These are phyloP conservation scores for Centruroides sculpturatus DNA, from an alignment of 1,140 invertebrate species.

Conservation along the genomic window DNA sequence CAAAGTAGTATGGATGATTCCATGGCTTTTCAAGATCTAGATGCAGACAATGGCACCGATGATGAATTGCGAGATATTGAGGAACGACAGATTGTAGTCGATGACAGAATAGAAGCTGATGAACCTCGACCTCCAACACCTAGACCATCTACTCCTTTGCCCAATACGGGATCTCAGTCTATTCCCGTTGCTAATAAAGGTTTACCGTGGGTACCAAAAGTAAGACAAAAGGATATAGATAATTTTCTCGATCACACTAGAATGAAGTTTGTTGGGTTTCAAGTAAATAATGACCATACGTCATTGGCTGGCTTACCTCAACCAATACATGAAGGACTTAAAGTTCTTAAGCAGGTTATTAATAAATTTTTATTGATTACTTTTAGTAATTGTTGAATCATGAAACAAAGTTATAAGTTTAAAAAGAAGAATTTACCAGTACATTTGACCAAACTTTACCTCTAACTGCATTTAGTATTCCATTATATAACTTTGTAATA, in stretches of 20 bases:
- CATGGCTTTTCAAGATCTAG: slow-evolving; percentile 46
- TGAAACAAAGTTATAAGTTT: too few relatives aligned
- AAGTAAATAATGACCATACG: slow-evolving; percentile 51
- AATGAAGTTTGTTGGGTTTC: slow-evolving; percentile 90
- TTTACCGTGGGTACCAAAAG: slow-evolving; percentile 91
- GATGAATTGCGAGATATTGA: slow-evolving; percentile 21
- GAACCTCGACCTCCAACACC: slow-evolving; percentile 15
- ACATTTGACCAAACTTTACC: too few relatives aligned
- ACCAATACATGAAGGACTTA: slow-evolving; percentile 87
- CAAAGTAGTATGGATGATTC: slow-evolving; percentile 84
- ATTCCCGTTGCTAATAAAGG: slow-evolving; percentile 23
- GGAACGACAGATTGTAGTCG: slow-evolving; percentile 14
- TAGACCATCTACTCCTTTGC: slow-evolving; percentile 16
- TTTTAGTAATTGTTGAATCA: too few relatives aligned
- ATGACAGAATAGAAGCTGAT: slow-evolving; percentile 7
- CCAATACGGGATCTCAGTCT: slow-evolving; percentile 25
- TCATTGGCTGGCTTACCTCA: slow-evolving; percentile 83
- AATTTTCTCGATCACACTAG: slow-evolving; percentile 78
- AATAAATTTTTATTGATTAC: neutral
- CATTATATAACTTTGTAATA: too few relatives aligned
- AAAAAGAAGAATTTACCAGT: too few relatives aligned
- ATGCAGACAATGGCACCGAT: slow-evolving; percentile 24
- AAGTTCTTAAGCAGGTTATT: slow-evolving; percentile 58
- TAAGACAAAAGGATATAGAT: slow-evolving; percentile 84
- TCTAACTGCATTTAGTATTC: too few relatives aligned